Percentiles rank a stretch among this genome's conserved stretches.
Conservation (phyloP, 92 coral and sea anemone species). For the Palythoa heliodiscus region DNA sequence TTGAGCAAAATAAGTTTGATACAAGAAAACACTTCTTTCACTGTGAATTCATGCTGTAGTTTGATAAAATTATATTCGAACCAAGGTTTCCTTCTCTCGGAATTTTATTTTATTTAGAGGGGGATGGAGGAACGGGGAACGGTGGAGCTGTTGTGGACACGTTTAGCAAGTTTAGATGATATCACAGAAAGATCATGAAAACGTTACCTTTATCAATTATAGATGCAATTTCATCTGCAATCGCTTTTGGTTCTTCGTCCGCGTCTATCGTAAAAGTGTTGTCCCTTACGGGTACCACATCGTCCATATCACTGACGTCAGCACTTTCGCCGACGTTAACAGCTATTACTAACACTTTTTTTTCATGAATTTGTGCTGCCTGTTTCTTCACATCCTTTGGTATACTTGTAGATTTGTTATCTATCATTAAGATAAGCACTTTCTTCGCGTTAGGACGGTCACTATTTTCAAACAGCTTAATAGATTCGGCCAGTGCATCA, state of each 20-base stretch:
- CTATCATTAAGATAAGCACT: slow-evolving; percentile 46
- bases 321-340: slow-evolving; percentile 37
- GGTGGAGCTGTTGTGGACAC: not conserved
- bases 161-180: not conserved
- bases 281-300: slow-evolving; percentile 34
- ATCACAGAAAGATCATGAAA: not conserved
- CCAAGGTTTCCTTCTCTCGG: too few relatives aligned
- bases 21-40: too few relatives aligned
- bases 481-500: slow-evolving; percentile 52
- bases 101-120: too few relatives aligned
- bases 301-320: slow-evolving; percentile 23
- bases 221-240: slow-evolving; percentile 36
- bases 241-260: slow-evolving; percentile 18
- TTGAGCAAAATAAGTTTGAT: too few relatives aligned
- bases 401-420: slow-evolving; percentile 33
- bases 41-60: too few relatives aligned
- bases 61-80: too few relatives aligned
- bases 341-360: slow-evolving; percentile 51
- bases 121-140: too few relatives aligned
- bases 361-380: slow-evolving; percentile 43
- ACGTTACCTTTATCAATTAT: slow-evolving; percentile 48
- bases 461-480: slow-evolving; percentile 36
- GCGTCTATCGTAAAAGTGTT: slow-evolving; percentile 26
- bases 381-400: slow-evolving; percentile 29
- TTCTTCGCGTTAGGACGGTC: slow-evolving; percentile 47